A percentile compares a stretch with the other conserved stretches of the same genome.
phyloP scores from a whole-genome alignment of 2,113 vertebrate genomes.

The Paramormyrops kingsleyae region DNA sequence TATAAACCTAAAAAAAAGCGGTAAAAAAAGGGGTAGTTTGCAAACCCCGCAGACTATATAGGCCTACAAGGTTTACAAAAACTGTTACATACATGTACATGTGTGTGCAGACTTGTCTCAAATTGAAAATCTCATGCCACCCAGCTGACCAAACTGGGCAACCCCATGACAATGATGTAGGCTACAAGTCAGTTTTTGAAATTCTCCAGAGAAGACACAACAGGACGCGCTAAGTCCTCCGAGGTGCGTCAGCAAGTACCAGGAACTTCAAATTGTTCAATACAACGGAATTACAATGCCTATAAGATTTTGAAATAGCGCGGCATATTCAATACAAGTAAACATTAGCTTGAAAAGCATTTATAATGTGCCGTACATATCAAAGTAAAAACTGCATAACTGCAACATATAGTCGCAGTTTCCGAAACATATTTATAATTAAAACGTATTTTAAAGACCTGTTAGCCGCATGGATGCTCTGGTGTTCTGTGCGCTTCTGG shows the following conservation, averaged over 20 bases:
- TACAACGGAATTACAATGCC: neutral
- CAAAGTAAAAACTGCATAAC: neutral
- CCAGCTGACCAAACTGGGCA: neutral
- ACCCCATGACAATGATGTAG: neutral
- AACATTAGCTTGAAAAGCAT: neutral
- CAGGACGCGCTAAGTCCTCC: neutral
- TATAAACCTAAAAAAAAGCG: neutral
- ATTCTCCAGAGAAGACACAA: neutral
- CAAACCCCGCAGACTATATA: neutral
- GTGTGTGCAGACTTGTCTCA: neutral
- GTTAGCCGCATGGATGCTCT: neutral
- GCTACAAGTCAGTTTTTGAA: neutral
- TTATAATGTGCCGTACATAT: neutral
- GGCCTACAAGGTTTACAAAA: neutral
- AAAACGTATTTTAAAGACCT: neutral
- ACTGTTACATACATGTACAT: neutral
- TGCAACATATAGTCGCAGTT: neutral
- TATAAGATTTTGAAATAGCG: neutral
- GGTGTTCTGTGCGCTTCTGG: neutral
- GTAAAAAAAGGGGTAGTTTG: no score
- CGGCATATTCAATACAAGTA: neutral
- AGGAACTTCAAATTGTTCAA: neutral
- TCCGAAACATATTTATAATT: neutral
- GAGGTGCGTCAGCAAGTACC: neutral
- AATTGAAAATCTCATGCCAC: neutral